These are phyloP conservation scores for Copsychus sechellarum DNA, from an alignment of 2,113 vertebrate species.

Conservation along the genomic window DNA sequence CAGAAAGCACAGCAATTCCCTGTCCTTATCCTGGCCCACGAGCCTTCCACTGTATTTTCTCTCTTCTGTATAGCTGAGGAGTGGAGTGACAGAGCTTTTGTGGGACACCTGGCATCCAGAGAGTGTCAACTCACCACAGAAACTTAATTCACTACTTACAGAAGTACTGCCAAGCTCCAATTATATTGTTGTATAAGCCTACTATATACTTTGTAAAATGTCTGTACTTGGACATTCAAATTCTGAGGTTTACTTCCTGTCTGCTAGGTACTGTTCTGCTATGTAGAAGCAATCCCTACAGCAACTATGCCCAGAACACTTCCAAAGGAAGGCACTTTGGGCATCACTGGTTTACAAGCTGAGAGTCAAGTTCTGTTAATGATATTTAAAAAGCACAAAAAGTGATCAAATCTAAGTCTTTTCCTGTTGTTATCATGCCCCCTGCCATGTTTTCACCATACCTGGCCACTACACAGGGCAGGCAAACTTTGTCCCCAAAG, in stretches of 20 bases:
- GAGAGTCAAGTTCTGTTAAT: neutral
- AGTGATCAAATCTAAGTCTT: neutral
- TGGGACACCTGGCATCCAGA: neutral
- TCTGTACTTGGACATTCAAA: neutral
- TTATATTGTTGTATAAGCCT: neutral
- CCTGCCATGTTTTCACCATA: neutral
- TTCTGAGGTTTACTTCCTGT: neutral
- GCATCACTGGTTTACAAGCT: neutral
- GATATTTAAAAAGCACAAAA: neutral
- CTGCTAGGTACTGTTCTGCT: neutral
- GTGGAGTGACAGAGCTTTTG: neutral
- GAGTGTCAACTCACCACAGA: neutral
- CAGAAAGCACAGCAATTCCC: neutral
- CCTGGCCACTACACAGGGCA: neutral
- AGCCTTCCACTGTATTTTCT: neutral
- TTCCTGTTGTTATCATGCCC: neutral
- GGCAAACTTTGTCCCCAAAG: neutral
- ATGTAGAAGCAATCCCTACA: neutral
- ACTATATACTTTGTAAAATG: neutral
- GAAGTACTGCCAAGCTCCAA: neutral
- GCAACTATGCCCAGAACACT: neutral
- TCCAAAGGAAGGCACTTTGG: neutral
- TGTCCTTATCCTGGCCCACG: neutral
- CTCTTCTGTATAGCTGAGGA: neutral
- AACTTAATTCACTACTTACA: neutral